These are phyloP conservation scores for Mastacembelus armatus DNA, from an alignment of 2,797 vertebrate species.

Conservation along the genomic window DNA sequence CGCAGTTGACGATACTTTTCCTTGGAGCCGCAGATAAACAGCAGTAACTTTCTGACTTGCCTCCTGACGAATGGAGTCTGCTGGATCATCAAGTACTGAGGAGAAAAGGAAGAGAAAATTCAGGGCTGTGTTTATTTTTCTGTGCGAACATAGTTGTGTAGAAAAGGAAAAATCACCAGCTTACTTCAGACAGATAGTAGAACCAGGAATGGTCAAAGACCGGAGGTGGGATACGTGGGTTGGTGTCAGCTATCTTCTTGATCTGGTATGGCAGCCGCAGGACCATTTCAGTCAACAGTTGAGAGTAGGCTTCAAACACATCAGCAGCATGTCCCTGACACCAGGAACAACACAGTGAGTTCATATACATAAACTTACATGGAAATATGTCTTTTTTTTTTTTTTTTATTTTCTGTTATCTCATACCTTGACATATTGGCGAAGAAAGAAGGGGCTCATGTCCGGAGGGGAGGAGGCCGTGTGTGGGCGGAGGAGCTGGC, in stretches of 20 bases:
- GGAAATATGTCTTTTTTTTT: neutral
- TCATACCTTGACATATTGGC: constrained; percentile 97
- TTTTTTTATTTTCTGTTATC: neutral
- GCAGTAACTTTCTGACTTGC: constrained; percentile 96
- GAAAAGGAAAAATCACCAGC: neutral
- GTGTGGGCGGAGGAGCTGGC: constrained; percentile 96
- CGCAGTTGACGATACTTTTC: constrained; percentile 98
- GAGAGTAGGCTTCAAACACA: constrained; percentile 98
- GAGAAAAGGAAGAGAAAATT: constrained; percentile 10
- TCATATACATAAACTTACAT: neutral
- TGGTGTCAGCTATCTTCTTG: constrained; percentile 98
- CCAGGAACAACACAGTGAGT: constrained; percentile 10
- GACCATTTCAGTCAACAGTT: constrained; percentile 98
- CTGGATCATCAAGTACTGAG: constrained; percentile 98
- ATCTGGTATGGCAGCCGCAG: constrained; percentile 97
- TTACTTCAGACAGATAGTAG: constrained; percentile 96
- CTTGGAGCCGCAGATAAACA: constrained; percentile 99
- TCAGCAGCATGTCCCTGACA: constrained; percentile 95
- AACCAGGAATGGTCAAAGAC: constrained; percentile 99
- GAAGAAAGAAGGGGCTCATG: constrained; percentile 98
- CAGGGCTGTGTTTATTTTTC: neutral
- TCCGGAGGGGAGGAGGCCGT: constrained; percentile 95
- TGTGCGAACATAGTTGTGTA: neutral
- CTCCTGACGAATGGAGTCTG: constrained; percentile 97
- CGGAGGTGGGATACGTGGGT: constrained; percentile 94